Evolutionary conservation across 2,797 vertebrate genomes (phyloP), one percentile per base, ranked within the genome.

Genomic region (Pteropus rufus): DNA sequence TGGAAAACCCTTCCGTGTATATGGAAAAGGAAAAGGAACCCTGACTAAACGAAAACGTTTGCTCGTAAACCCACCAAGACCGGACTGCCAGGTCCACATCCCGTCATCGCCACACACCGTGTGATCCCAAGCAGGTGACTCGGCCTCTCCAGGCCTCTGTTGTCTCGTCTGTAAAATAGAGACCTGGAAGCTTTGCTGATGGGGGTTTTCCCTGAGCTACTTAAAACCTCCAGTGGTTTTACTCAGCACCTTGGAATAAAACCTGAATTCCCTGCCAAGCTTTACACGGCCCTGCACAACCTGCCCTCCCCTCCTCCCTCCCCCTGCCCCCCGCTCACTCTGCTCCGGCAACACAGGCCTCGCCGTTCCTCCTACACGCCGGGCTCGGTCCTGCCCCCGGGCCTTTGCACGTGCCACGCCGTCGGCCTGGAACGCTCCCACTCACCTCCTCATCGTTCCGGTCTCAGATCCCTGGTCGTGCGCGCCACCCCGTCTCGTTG

Each of bases 271-370:
- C 41, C 70, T 67, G 16, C 15, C 36, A 29, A 67, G 39, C 18
- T 92, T 56, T 46, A 36, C 18, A n/a, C 31, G n/a, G 31, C 9
- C 39, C 24, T 58, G 7, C 19, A 24, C 6, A 15, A 19, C 26
- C 34, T 62, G 2, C 65, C 54, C 41, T 62, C 3, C 2, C 26
- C n/a, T 41, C n/a, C 34, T 12, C 36, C 36, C 34, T 12, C 1
- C 1, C 52, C 1, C 26, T 1, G 36, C 36, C 18, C 10, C 26
- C 46, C 0, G 0, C 31, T 58, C 46, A 0, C 12, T 16, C 36
- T 44, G 58, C 70, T 41, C 54, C 34, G 31, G 52, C 73, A 31
- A 31, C 65, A 39, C 0, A 8, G 44, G 44, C 58, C 15, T 91
- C 8, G 10, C 49, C 9, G 9, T 11, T 69, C 12, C 39, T 69